Evolutionary conservation across 64 coral and sea anemone species (phyloP).

Genomic region (Stichodactyla mertensii): DNA sequence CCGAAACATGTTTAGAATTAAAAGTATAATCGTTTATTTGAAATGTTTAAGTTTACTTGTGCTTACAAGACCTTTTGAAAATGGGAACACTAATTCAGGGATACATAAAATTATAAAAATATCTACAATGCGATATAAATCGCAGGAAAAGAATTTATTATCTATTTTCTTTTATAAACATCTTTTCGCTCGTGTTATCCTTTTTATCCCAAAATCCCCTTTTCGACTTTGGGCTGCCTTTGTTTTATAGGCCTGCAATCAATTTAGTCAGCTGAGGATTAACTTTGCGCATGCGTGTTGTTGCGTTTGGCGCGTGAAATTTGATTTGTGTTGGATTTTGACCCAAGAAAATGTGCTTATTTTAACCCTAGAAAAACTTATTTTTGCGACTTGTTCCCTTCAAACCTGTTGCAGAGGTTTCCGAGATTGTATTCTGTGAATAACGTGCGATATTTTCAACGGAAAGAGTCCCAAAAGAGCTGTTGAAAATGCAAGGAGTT

Average conservation of each 20-base stretch:
- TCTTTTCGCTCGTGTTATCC: too few species aligned
- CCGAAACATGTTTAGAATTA: too few species aligned
- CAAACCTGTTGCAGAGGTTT: background rate
- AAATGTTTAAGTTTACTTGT: too few species aligned
- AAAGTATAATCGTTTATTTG: too few species aligned
- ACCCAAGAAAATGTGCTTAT: background rate
- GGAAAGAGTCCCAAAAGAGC: background rate
- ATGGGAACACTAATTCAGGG: too few species aligned
- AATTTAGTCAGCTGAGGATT: background rate
- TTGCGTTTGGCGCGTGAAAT: background rate
- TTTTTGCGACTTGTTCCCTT: background rate
- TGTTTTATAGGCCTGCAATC: background rate
- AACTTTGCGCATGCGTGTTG: background rate
- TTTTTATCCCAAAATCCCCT: too few species aligned
- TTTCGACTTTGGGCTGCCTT: too few species aligned
- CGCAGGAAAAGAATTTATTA: too few species aligned
- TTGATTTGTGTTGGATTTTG: background rate
- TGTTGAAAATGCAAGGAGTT: constrained; percentile 60
- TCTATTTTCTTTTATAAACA: too few species aligned
- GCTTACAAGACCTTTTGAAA: too few species aligned
- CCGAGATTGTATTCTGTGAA: background rate
- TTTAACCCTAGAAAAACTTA: background rate
- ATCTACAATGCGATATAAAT: too few species aligned
- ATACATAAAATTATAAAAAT: too few species aligned
- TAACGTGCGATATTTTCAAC: background rate